Conservation (phyloP, 2,888 invertebrate genomes). For the Zaprionus obscuricornis region DNA sequence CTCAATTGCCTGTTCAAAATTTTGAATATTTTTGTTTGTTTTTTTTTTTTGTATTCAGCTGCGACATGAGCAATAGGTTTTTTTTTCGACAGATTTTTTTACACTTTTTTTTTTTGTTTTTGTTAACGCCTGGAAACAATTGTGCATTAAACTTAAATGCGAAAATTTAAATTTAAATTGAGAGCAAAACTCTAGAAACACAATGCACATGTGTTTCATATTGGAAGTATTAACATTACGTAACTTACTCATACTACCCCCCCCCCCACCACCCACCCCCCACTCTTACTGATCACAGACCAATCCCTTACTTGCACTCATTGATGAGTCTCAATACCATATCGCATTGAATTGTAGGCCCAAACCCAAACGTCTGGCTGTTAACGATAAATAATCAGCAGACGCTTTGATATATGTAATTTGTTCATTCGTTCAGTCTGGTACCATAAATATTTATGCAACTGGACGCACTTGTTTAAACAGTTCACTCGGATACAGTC, state of each 20-base stretch:
- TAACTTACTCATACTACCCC: no score
- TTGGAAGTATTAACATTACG: not conserved
- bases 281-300: no score
- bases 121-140: constrained; percentile 48
- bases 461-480: constrained; percentile 59
- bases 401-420: constrained; percentile 47
- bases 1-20: constrained; percentile 61
- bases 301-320: no score
- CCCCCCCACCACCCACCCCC: no score
- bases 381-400: constrained; percentile 66
- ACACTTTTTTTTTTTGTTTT: constrained; percentile 16
- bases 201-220: constrained; percentile 61
- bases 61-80: constrained; percentile 43
- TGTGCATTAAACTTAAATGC: constrained; percentile 66
- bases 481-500: no score
- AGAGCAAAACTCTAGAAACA: constrained; percentile 33
- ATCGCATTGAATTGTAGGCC: constrained; percentile 2
- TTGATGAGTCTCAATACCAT: no score
- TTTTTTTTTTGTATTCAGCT: constrained; percentile 10
- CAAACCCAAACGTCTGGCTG: constrained; percentile 37
- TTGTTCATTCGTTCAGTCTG: constrained; percentile 6
- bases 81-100: constrained; percentile 13
- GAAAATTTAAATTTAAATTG: constrained; percentile 44
- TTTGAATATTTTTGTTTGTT: constrained; percentile 31
- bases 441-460: constrained; percentile 70